These are phyloP conservation scores for Triplophysa rosa DNA, from an alignment of 2,113 vertebrate genomes.

Conservation along the genomic window DNA sequence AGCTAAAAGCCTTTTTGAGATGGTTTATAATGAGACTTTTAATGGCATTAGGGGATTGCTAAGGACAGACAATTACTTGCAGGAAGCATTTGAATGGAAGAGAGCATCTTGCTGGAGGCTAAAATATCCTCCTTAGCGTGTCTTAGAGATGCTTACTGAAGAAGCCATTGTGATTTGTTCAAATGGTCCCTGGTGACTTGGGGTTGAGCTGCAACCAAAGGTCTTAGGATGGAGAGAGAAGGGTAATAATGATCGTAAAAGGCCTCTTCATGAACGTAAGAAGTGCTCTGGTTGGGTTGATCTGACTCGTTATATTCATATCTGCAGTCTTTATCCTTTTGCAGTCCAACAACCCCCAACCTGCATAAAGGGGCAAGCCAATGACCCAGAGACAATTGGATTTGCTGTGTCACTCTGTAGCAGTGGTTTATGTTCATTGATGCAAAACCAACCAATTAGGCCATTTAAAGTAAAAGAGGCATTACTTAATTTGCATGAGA, in stretches of 20 bases:
- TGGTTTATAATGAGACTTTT: constrained; percentile 55
- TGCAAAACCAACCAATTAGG: constrained; percentile 29
- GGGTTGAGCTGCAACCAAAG: constrained; percentile 31
- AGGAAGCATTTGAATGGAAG: constrained; percentile 51
- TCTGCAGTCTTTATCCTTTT: constrained; percentile 17
- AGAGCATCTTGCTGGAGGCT: constrained; percentile 46
- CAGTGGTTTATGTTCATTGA: constrained; percentile 31
- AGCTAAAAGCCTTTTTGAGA: constrained; percentile 52
- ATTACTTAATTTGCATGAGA: constrained; percentile 10
- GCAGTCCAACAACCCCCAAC: constrained; percentile 22
- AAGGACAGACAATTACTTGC: constrained; percentile 55
- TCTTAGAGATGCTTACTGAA: constrained; percentile 56
- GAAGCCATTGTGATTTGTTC: constrained; percentile 56
- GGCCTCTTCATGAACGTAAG: neutral
- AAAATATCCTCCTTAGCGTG: constrained; percentile 44
- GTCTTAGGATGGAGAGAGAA: constrained; percentile 40
- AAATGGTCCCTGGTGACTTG: constrained; percentile 50
- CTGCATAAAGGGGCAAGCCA: neutral
- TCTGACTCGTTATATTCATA: constrained; percentile 20
- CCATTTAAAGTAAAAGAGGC: constrained; percentile 33
- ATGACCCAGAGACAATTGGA: constrained; percentile 27
- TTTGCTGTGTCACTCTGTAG: constrained; percentile 31
- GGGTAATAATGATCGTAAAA: constrained; percentile 31
- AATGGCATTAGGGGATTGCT: constrained; percentile 53
- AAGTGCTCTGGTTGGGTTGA: constrained; percentile 4